These are phyloP conservation scores for Noctua comes DNA, from an alignment of 2,888 invertebrate species.

Conservation along the genomic window DNA sequence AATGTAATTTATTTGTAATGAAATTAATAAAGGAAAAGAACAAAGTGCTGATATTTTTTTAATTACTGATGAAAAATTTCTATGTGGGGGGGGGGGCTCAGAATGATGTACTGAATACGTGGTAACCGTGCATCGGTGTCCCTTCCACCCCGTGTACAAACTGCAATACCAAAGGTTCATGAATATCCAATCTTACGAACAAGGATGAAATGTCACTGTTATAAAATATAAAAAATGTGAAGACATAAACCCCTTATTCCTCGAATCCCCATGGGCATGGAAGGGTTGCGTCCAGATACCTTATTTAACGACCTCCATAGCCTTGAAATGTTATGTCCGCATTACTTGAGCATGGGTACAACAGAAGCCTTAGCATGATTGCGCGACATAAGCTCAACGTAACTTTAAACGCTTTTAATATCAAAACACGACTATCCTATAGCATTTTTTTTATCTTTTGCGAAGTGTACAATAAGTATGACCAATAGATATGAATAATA, in stretches of 20 bases:
- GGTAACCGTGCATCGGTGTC: too few relatives aligned
- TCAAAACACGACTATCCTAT: too few relatives aligned
- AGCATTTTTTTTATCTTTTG: too few relatives aligned
- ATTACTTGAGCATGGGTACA: background rate
- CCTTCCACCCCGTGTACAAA: background rate
- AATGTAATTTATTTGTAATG: too few relatives aligned
- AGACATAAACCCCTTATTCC: background rate
- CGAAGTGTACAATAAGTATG: too few relatives aligned
- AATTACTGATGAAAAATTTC: too few relatives aligned
- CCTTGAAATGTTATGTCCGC: background rate
- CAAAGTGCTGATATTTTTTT: too few relatives aligned
- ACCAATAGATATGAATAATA: too few relatives aligned
- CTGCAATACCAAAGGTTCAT: background rate
- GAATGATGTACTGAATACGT: too few relatives aligned
- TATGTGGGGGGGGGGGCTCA: too few relatives aligned
- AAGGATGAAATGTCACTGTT: background rate
- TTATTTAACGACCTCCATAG: conserved; percentile 1
- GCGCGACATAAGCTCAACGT: background rate
- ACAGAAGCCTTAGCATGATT: background rate
- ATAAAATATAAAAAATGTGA: background rate
- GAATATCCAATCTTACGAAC: background rate
- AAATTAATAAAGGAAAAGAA: too few relatives aligned
- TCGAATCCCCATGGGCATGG: background rate
- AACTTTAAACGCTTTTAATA: background rate
- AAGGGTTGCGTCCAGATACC: background rate